phyloP scores from a whole-genome alignment of 1,140 invertebrate species.

The Danaus melanippus region DNA sequence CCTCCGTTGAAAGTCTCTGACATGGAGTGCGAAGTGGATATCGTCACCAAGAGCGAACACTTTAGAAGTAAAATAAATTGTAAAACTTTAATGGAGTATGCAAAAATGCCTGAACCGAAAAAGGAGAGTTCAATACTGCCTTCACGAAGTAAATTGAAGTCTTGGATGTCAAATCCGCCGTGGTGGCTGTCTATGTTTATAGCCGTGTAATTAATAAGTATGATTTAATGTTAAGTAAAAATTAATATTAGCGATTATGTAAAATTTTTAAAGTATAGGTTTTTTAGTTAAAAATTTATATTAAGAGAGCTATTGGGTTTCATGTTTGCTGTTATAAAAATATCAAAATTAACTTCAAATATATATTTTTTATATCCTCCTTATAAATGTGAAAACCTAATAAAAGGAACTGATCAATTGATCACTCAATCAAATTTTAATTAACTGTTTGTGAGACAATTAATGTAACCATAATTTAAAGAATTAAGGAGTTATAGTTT shows the following conservation, averaged over 20 bases:
- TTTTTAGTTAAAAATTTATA: too few relatives aligned
- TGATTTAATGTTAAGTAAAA: conserved; percentile 2
- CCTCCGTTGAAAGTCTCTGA: conserved; percentile 29
- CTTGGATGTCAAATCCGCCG: conserved; percentile 48
- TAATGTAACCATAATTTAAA: too few relatives aligned
- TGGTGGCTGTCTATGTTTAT: conserved; percentile 63
- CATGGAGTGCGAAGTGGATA: conserved; percentile 51
- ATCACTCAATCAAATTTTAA: too few relatives aligned
- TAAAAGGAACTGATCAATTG: too few relatives aligned
- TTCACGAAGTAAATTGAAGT: conserved; percentile 41
- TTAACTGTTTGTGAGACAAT: too few relatives aligned
- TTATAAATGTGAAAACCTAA: too few relatives aligned
- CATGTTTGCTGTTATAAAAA: too few relatives aligned
- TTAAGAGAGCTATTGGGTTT: too few relatives aligned
- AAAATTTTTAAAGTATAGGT: too few relatives aligned
- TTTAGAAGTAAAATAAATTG: conserved; percentile 46
- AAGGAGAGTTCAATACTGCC: conserved; percentile 38
- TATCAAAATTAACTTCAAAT: too few relatives aligned
- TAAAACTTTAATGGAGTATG: conserved; percentile 40
- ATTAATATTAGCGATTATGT: not conserved
- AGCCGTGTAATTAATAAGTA: conserved; percentile 26
- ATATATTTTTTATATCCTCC: too few relatives aligned
- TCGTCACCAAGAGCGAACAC: conserved; percentile 34
- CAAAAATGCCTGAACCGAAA: conserved; percentile 50
- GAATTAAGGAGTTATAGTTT: too few relatives aligned